Conservation (phyloP, 2,888 invertebrate genomes). For the Hartigia nigra region DNA sequence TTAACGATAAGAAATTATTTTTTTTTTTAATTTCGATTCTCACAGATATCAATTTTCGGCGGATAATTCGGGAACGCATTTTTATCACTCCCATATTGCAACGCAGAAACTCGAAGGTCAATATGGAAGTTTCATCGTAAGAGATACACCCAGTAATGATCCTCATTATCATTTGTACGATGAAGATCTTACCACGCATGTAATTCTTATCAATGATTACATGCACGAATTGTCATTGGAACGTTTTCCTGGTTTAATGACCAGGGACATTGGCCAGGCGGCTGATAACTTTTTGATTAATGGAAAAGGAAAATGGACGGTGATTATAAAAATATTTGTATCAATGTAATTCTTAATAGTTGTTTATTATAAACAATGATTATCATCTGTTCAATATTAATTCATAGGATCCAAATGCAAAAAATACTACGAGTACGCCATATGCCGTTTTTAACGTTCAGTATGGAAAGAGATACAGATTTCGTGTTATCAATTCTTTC, state of each 20-base stretch:
- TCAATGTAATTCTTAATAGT: background rate
- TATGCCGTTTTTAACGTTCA: constrained; percentile 49
- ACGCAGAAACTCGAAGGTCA: constrained; percentile 72
- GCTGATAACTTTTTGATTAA: constrained; percentile 61
- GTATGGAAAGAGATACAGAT: constrained; percentile 67
- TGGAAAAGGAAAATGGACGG: constrained; percentile 53
- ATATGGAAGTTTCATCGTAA: constrained; percentile 71
- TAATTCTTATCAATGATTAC: constrained; percentile 71
- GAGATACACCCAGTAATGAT: constrained; percentile 66
- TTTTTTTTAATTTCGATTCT: constrained; percentile 13
- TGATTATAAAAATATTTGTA: constrained; percentile 25
- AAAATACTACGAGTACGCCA: constrained; percentile 17
- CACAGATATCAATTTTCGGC: constrained; percentile 61
- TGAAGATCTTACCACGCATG: constrained; percentile 68
- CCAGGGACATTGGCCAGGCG: constrained; percentile 61
- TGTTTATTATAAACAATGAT: background rate
- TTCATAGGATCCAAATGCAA: constrained; percentile 17
- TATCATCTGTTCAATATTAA: background rate
- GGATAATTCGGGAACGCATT: constrained; percentile 61
- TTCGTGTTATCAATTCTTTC: constrained; percentile 69
- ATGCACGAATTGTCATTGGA: constrained; percentile 54
- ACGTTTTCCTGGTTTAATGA: constrained; percentile 64
- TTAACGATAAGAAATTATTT: background rate
- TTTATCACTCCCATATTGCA: constrained; percentile 63
- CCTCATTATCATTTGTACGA: constrained; percentile 58